Evolutionary conservation across 2,797 vertebrate species (phyloP).

Genomic region (Myiotriccus ornatus): DNA sequence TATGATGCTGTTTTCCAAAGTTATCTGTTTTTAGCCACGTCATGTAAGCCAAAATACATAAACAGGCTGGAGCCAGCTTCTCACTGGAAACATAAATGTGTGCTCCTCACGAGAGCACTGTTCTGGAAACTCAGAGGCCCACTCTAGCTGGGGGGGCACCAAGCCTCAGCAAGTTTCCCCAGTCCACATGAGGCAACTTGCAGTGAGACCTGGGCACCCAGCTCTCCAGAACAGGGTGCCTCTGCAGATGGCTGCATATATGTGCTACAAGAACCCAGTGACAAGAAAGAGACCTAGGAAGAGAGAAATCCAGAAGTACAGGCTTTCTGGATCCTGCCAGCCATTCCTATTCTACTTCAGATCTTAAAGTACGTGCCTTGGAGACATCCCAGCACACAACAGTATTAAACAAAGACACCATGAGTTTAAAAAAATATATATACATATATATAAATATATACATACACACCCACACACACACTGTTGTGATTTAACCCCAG

Average conservation of each 20-base stretch:
- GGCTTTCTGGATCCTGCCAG: background rate
- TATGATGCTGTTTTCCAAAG: background rate
- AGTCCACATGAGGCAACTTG: rapidly evolving
- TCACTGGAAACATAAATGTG: background rate
- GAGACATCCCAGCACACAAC: background rate
- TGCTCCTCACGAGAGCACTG: rapidly evolving
- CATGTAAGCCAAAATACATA: background rate
- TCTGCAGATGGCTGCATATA: rapidly evolving
- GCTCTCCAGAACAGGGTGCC: background rate
- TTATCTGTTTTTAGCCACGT: background rate
- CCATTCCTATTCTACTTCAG: background rate
- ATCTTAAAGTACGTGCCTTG: background rate
- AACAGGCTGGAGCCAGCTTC: background rate
- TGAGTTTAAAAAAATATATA: background rate
- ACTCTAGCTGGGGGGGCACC: rapidly evolving
- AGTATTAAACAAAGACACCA: background rate
- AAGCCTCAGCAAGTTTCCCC: rapidly evolving
- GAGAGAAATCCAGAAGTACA: background rate
- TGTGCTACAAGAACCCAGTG: background rate
- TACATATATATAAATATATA: background rate
- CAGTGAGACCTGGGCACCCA: background rate
- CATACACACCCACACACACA: background rate
- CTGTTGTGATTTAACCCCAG: background rate
- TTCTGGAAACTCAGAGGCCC: background rate
- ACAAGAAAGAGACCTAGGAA: background rate